Evolutionary conservation across 2,888 invertebrate species (phyloP), one percentile per base, ranked within the genome.

Genomic region (Ametastegia equiseti): DNA sequence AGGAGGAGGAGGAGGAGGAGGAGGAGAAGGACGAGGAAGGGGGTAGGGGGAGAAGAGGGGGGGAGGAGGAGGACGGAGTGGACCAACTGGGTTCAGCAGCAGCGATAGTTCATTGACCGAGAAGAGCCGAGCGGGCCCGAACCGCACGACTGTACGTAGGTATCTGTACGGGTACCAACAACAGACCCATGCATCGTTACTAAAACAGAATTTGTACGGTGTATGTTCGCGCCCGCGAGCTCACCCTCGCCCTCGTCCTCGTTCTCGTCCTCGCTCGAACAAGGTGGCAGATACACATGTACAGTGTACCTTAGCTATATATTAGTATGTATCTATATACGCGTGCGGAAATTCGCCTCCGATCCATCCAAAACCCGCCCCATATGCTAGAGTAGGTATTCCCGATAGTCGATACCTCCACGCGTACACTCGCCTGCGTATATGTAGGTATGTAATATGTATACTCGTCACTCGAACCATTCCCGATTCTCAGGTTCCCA

Each of bases 21-120:
- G 80, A 79, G 77, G 69, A 36, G 78, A 27, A 78, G 69, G 57
- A 33, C n/a, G 45, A 78, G 45, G 81, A 73, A 80, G 75, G 80
- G 83, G 81, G 71, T 69, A 73, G 84, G 85, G 85, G 82, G 82
- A 42, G 23, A 84, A 19, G 39, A 69, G 78, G 15, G 39, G 30
- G 7, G 81, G 63, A 42, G 75, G 84, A 83, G 86, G 84, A 85
- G 85, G 84, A 86, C 86, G 60, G 88, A 90, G 91, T 91, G 91
- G 91, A 91, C 91, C 91, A 91, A 91, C 91, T 91, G 90, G 91
- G 90, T 91, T 91, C 91, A 90, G 90, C 91, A 90, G 88, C 90
- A 86, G 87, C 88, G 87, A 88, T 88, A 88, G 91, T 91, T 91
- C 91, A 91, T 91, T 91, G 91, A 91, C 91, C 91, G 91, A 89